Base-by-base conservation (phyloP, 2,797 vertebrate genomes). In the Thaleichthys pacificus region DNA sequence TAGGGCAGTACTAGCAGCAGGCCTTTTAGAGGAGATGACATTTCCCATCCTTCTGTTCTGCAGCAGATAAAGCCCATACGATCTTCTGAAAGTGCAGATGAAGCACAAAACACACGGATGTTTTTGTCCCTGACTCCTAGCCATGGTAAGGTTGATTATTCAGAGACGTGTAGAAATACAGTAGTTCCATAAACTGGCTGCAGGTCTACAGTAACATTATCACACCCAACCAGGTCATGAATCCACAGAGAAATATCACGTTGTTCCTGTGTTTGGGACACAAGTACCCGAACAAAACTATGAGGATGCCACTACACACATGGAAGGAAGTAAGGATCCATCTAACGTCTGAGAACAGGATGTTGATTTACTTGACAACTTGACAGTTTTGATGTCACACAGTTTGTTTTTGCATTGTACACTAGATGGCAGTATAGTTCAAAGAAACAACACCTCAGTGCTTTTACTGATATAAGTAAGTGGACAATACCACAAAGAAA, bases 91-190 rank as follows among this genome's bases (percentile, higher is more conserved):
- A 90, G 81, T 84, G 82, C 79, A 0, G 89, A 94, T 8, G 96
- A 97, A 84, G 83, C 85, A 74, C 90, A 94, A 84, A 98, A 97
- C 85, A 96, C 95, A 66, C 93, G 86, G 58, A 81, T 76, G 57
- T 98, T 96, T 89, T 87, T 95, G 76, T 82, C 91, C 83, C 88
- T 96, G 82, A 90, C 91, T 49, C 83, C 89, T 51, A 49, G 66
- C 35, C 54, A n/a, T 60, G 84, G 92, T 93, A 78, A 80, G 81
- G 14, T 35, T 26, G 21, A 21, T 51, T 54, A 9, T 54, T 19
- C 1, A 64, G 5, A 63, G 28, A 9, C 17, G 2, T 35, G 12
- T 15, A 17, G 4, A 64, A 30, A 19, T 1, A 35, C 28, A 64
- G 32, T 6, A 32, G n/a, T 2, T 21, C n/a, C 17, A 19, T 9